Conservation (phyloP, 2,888 invertebrate species). For the Oscheius myriophilus region DNA sequence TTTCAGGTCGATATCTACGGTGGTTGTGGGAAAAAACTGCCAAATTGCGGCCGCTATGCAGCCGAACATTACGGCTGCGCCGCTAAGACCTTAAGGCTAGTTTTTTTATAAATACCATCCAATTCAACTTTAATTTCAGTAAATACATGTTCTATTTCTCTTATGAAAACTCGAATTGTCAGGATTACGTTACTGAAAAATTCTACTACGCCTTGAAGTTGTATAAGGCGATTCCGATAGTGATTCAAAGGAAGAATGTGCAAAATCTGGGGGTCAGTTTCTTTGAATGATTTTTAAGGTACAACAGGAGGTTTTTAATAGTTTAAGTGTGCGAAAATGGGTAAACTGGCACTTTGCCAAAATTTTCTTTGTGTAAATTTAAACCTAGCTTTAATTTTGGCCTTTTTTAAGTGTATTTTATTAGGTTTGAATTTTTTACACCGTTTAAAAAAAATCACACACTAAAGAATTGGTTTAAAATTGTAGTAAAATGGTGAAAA, state of each 20-base stretch:
- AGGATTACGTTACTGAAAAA: conserved; percentile 28
- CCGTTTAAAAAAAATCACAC: too few species aligned
- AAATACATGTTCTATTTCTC: conserved; percentile 23
- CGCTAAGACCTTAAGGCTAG: conserved; percentile 27
- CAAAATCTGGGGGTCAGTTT: conserved; percentile 35
- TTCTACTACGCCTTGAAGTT: conserved; percentile 40
- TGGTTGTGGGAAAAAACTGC: conserved; percentile 29
- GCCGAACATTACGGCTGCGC: conserved; percentile 28
- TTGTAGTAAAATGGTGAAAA: too few species aligned
- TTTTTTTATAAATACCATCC: background rate
- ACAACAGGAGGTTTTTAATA: background rate
- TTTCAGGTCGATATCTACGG: conserved; percentile 35
- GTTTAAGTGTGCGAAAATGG: background rate
- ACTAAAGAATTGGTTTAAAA: too few species aligned
- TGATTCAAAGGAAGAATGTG: conserved; percentile 41
- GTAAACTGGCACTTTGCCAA: too few species aligned
- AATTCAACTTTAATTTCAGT: background rate
- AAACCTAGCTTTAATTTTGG: too few species aligned
- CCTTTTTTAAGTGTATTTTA: too few species aligned
- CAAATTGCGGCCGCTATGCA: conserved; percentile 31
- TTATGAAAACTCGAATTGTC: conserved; percentile 25
- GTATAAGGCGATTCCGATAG: conserved; percentile 43
- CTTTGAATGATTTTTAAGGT: background rate
- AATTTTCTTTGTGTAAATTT: too few species aligned
- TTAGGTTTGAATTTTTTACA: too few species aligned